Conservation (phyloP, 2,113 vertebrate species). For the Rhinolophus ferrumequinum region DNA sequence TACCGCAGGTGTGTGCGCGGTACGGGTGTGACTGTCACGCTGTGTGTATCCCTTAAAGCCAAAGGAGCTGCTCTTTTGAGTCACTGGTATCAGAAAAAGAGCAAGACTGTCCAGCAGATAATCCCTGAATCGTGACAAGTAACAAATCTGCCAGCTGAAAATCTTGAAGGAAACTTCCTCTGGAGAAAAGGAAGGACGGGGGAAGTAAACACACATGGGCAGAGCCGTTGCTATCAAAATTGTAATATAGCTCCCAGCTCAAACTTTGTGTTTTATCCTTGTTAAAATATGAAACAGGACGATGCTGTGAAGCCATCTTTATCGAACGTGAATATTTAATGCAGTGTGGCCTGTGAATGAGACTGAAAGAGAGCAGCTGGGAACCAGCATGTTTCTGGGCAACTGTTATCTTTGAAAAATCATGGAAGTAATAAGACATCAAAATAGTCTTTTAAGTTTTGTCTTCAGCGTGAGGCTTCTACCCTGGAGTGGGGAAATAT, state of each 20-base stretch:
- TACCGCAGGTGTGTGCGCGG: neutral
- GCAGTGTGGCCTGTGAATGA: neutral
- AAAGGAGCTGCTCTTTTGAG: conserved; percentile 37
- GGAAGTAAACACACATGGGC: conserved; percentile 38
- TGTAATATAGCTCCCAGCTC: neutral
- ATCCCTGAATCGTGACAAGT: conserved; percentile 43
- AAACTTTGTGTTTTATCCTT: conserved; percentile 28
- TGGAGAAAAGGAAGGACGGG: neutral
- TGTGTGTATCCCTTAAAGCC: conserved; percentile 10
- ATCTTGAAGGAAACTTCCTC: conserved; percentile 56
- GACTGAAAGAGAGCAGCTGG: neutral
- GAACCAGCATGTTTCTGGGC: neutral
- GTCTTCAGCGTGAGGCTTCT: neutral
- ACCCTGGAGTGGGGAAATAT: neutral
- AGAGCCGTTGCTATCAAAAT: conserved; percentile 32
- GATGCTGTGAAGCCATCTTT: neutral
- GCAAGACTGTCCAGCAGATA: conserved; percentile 59
- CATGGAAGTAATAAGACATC: neutral
- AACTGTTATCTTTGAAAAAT: conserved; percentile 43
- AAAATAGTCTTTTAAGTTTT: conserved; percentile 48
- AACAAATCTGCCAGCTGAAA: conserved; percentile 54
- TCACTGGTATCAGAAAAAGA: conserved; percentile 29
- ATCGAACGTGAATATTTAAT: conserved; percentile 33
- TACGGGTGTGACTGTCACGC: neutral
- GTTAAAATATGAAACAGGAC: neutral